Percentiles rank a stretch among this genome's conserved stretches.
These are phyloP conservation scores for Dolichomitus sp. DNA, from an alignment of 2,888 invertebrate genomes.

Conservation along the genomic window DNA sequence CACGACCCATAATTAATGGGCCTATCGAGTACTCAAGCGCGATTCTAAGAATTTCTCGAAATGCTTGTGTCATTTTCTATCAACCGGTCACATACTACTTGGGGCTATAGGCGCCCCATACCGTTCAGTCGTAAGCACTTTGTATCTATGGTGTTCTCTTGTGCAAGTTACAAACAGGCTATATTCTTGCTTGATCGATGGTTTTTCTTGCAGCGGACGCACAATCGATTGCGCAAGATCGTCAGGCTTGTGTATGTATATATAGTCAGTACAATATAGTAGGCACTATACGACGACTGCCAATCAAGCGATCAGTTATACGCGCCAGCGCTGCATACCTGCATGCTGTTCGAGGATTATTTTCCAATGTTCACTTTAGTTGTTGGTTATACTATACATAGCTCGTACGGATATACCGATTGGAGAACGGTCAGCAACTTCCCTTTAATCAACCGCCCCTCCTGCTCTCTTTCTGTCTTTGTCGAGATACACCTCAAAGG, in stretches of 20 bases:
- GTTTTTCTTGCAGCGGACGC: conserved; percentile 56
- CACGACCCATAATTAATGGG: conserved; percentile 60
- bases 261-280: background rate
- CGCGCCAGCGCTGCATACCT: conserved; percentile 34
- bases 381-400: conserved; percentile 10
- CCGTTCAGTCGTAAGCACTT: background rate
- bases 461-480: conserved; percentile 21
- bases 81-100: conserved; percentile 31
- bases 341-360: conserved; percentile 27
- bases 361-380: conserved; percentile 28
- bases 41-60: conserved; percentile 59
- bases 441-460: conserved; percentile 20
- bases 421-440: conserved; percentile 25
- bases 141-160: conserved; percentile 17
- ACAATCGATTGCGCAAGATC: conserved; percentile 68
- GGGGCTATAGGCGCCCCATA: background rate
- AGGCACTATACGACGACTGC: conserved; percentile 35
- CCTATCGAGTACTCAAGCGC: conserved; percentile 45
- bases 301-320: conserved; percentile 61
- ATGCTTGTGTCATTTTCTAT: conserved; percentile 59
- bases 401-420: background rate
- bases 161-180: conserved; percentile 31
- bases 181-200: conserved; percentile 63
- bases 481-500: conserved; percentile 17
- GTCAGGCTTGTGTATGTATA: conserved; percentile 13